A percentile compares a stretch with the other conserved stretches of the same genome.
These are phyloP conservation scores for Papilio protenor DNA, from an alignment of 2,888 invertebrate species.

Conservation along the genomic window DNA sequence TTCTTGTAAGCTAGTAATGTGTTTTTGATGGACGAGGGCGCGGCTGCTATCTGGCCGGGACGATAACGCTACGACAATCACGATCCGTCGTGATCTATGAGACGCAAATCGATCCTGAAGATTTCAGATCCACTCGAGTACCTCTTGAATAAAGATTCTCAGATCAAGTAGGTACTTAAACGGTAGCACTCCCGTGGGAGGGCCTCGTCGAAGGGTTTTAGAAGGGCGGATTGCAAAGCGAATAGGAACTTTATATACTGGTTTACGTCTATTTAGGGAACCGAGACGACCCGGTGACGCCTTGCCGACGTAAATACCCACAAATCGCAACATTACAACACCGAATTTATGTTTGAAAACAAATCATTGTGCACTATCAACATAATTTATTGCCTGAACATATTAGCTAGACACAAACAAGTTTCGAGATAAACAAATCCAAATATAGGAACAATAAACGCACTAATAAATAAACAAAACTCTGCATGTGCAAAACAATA, in stretches of 20 bases:
- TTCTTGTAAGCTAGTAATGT: conserved; percentile 75
- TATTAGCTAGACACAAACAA: background rate
- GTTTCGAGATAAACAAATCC: conserved; percentile 1
- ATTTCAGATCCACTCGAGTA: conserved; percentile 51
- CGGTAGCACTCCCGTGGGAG: conserved; percentile 51
- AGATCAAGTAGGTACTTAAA: conserved; percentile 42
- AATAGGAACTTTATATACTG: conserved; percentile 62
- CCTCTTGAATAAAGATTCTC: conserved; percentile 47
- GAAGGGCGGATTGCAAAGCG: conserved; percentile 64
- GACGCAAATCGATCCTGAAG: conserved; percentile 49
- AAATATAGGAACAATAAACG: conserved; percentile 5
- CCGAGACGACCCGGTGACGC: conserved; percentile 47
- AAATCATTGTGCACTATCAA: conserved; percentile 14
- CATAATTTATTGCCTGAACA: background rate
- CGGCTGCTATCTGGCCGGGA: conserved; percentile 62
- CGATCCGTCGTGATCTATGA: conserved; percentile 45
- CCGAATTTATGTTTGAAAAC: background rate
- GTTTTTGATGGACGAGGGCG: conserved; percentile 79
- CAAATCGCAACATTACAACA: conserved; percentile 40
- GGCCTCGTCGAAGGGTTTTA: conserved; percentile 46
- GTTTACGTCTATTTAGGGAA: conserved; percentile 67
- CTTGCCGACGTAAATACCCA: conserved; percentile 46
- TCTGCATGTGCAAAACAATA: background rate
- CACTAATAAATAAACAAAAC: background rate
- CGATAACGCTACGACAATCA: conserved; percentile 58